A percentile compares a stretch with the other conserved stretches of the same genome.
Conservation (phyloP, 2,797 vertebrate species). For the Eulemur coronatus region DNA sequence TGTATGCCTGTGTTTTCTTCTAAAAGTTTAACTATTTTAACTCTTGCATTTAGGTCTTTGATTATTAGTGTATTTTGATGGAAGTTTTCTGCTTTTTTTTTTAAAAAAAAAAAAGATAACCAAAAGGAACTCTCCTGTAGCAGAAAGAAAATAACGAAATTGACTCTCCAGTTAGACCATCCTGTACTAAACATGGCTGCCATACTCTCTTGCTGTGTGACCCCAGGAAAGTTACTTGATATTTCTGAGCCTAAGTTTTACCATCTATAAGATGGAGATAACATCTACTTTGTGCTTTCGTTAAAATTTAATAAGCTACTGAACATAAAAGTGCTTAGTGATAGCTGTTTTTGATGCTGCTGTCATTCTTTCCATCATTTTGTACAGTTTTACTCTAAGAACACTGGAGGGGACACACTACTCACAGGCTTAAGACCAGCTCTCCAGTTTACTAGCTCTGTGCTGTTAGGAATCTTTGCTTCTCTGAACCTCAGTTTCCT, state of each 20-base stretch:
- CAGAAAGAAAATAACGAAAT: background rate
- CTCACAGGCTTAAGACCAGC: fast-evolving
- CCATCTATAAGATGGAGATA: background rate
- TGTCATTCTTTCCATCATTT: no score
- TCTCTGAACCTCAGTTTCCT: background rate
- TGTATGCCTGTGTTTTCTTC: background rate
- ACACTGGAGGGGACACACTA: no score
- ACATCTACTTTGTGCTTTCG: background rate
- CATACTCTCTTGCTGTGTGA: background rate
- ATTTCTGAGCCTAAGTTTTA: background rate
- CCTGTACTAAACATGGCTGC: no score
- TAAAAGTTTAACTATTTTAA: background rate
- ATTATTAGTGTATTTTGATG: background rate
- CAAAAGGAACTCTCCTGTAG: background rate
- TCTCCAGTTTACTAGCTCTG: background rate
- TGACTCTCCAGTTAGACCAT: no score
- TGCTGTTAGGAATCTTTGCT: background rate
- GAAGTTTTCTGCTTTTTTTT: background rate
- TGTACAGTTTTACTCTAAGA: background rate
- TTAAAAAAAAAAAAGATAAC: background rate
- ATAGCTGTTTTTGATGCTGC: no score
- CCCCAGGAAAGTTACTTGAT: background rate
- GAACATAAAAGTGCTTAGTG: background rate
- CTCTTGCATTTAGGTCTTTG: background rate
- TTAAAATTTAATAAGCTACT: background rate